Conservation (phyloP, 1,140 invertebrate genomes). For the Manduca sexta region DNA sequence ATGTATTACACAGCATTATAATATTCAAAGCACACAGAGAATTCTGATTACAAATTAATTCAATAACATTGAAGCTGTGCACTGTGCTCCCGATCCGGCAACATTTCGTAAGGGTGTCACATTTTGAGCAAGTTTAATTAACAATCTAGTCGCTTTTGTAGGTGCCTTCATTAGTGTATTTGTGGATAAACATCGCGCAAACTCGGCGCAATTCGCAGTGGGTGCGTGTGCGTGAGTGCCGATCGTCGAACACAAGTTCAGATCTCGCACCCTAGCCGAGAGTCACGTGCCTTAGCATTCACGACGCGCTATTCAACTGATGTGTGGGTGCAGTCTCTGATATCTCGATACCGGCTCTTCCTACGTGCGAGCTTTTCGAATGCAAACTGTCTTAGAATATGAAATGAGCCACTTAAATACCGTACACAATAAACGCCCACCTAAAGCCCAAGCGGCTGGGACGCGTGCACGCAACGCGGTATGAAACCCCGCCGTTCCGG, state of each 20-base stretch:
- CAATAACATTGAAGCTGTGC: slow-evolving; percentile 65
- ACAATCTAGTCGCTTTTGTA: slow-evolving; percentile 71
- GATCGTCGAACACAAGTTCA: slow-evolving; percentile 10
- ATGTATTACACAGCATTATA: slow-evolving; percentile 56
- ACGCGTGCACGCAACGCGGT: slow-evolving; percentile 67
- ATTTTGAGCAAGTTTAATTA: slow-evolving; percentile 73
- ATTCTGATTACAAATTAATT: slow-evolving; percentile 70
- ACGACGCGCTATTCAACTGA: slow-evolving; percentile 15
- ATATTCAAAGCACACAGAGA: slow-evolving; percentile 52
- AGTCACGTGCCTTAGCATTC: slow-evolving; percentile 23
- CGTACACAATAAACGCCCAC: slow-evolving; percentile 65
- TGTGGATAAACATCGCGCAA: slow-evolving; percentile 68
- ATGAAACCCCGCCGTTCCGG: slow-evolving; percentile 53
- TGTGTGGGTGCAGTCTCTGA: slow-evolving; percentile 14
- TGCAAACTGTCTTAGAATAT: slow-evolving; percentile 70
- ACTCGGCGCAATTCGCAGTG: slow-evolving; percentile 37
- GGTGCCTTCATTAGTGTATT: slow-evolving; percentile 73
- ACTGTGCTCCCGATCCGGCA: slow-evolving; percentile 56
- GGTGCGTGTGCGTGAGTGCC: slow-evolving; percentile 25
- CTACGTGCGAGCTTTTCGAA: slow-evolving; percentile 62
- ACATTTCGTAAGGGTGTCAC: slow-evolving; percentile 70
- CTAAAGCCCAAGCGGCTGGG: slow-evolving; percentile 60
- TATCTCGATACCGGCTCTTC: slow-evolving; percentile 41
- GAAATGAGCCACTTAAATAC: slow-evolving; percentile 72
- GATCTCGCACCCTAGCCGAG: slow-evolving; percentile 19